These are phyloP conservation scores for Idaea dimidiata DNA, from an alignment of 2,888 invertebrate genomes.

Conservation along the genomic window DNA sequence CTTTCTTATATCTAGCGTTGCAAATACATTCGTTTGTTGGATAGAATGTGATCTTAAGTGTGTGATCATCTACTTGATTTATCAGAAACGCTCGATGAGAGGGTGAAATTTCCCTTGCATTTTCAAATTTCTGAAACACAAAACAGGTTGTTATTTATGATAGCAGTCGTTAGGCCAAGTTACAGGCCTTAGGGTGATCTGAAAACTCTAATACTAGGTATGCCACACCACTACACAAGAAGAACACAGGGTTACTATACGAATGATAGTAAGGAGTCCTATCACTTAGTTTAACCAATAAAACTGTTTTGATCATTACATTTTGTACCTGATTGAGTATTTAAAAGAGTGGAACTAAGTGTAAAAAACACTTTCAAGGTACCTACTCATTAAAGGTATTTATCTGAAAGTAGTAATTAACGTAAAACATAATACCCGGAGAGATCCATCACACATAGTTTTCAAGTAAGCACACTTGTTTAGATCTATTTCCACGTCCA, in stretches of 20 bases:
- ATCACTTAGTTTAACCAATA: too few species aligned
- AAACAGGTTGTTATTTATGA: too few species aligned
- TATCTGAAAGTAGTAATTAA: background rate
- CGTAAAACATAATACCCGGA: conserved; percentile 46
- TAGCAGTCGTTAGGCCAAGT: background rate
- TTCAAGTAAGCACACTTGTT: conserved; percentile 58
- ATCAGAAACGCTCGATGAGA: conserved; percentile 66
- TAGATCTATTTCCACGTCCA: conserved; percentile 59
- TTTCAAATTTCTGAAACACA: conserved; percentile 59
- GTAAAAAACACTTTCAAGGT: too few species aligned
- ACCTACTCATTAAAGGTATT: too few species aligned
- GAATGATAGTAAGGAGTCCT: background rate
- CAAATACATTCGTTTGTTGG: conserved; percentile 67
- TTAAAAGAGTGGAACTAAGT: too few species aligned
- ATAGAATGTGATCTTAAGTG: conserved; percentile 54
- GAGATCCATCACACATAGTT: conserved; percentile 53
- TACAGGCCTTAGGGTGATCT: too few species aligned
- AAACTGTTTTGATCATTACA: too few species aligned
- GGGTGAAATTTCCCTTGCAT: conserved; percentile 66
- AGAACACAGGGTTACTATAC: background rate
- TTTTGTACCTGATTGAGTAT: too few species aligned
- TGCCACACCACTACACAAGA: too few species aligned
- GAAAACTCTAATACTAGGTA: too few species aligned
- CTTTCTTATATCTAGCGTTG: conserved; percentile 48
- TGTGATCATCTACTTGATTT: conserved; percentile 38